These are phyloP conservation scores for Halcyon leucocephala DNA, from an alignment of 2,797 vertebrate genomes.

Conservation along the genomic window DNA sequence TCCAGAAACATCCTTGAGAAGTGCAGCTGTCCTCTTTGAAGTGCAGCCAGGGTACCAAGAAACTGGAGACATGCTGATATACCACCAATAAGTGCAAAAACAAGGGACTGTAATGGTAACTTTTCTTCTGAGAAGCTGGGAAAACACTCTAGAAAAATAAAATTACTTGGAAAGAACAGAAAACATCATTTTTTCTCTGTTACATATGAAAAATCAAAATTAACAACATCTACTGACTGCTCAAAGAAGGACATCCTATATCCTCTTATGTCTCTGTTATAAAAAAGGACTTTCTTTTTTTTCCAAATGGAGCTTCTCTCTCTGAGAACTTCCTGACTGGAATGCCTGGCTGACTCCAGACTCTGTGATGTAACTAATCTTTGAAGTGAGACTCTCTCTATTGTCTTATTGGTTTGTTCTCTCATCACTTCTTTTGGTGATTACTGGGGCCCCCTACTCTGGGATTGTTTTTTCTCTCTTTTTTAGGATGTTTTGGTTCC, in stretches of 20 bases:
- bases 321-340: not conserved
- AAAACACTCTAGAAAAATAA: not conserved
- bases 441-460: not conserved
- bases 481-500: not conserved
- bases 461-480: rapidly evolving
- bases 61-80: not conserved
- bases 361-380: not conserved
- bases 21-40: not conserved
- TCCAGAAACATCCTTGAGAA: not conserved
- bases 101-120: not conserved
- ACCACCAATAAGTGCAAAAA: not conserved
- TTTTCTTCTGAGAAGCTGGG: not conserved
- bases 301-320: rapidly evolving
- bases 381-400: not conserved
- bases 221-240: not conserved
- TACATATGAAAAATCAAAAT: not conserved
- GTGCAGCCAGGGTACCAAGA: not conserved
- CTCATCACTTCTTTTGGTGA: not conserved
- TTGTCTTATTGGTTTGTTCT: not conserved
- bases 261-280: not conserved
- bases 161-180: not conserved
- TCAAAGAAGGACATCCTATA: not conserved
- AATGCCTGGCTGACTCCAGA: not conserved
- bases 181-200: not conserved
- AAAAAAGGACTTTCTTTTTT: not conserved